These are phyloP conservation scores for Malurus splendens DNA, from an alignment of 2,797 vertebrate genomes.

Conservation along the genomic window DNA sequence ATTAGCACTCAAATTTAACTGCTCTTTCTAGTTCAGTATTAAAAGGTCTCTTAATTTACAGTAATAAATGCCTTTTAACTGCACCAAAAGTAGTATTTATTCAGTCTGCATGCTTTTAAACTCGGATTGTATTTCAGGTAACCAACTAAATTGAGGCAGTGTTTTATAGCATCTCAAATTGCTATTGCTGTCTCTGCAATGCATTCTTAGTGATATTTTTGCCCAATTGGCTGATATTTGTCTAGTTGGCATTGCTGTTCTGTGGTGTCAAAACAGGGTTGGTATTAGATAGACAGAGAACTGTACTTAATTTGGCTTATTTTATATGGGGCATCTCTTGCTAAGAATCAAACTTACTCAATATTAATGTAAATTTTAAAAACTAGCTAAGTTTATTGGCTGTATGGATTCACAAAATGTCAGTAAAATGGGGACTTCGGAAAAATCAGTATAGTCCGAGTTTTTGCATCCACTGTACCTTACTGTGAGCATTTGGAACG, in stretches of 20 bases:
- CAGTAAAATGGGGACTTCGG: background rate
- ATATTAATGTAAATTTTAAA: background rate
- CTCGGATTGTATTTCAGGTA: constrained; percentile 47
- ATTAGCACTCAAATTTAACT: constrained; percentile 29
- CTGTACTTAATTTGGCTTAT: background rate
- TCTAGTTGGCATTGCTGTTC: constrained; percentile 22
- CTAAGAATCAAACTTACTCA: constrained; percentile 19
- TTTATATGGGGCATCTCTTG: background rate
- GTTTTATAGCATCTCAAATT: background rate
- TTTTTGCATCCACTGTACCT: constrained; percentile 29
- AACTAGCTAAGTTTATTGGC: constrained; percentile 11
- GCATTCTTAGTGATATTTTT: background rate
- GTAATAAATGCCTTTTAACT: constrained; percentile 25
- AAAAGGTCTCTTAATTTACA: constrained; percentile 21
- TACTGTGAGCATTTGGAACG: background rate
- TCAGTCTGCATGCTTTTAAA: constrained; percentile 59
- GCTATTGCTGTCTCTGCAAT: background rate
- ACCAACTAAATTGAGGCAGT: constrained; percentile 11
- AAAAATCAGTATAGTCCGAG: constrained; percentile 45
- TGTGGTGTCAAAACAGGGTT: constrained; percentile 19
- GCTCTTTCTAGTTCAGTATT: constrained; percentile 20
- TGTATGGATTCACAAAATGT: constrained; percentile 36
- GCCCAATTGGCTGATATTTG: background rate
- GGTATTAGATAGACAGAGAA: background rate
- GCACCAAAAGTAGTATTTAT: constrained; percentile 21